phyloP scores from a whole-genome alignment of 2,113 vertebrate species.

The Clarias macrocephalus region DNA sequence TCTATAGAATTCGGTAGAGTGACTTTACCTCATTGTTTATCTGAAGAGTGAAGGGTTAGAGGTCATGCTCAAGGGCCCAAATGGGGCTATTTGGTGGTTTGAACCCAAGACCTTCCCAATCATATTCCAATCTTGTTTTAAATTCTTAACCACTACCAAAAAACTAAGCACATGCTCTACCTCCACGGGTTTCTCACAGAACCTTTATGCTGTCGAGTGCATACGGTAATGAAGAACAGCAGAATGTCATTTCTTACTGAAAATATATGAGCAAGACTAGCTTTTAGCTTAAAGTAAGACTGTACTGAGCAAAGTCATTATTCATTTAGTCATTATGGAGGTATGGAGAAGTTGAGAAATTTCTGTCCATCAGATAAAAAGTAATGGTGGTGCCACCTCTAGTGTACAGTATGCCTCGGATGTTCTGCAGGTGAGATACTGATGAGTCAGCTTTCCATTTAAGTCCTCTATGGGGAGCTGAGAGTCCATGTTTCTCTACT shows the following conservation, averaged over 20 bases:
- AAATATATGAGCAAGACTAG: not conserved
- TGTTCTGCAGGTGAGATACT: not conserved
- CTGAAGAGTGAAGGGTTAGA: not conserved
- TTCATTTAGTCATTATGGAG: too few relatives aligned
- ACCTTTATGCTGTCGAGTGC: not conserved
- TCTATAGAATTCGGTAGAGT: too few relatives aligned
- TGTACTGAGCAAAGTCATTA: not conserved
- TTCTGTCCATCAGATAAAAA: not conserved
- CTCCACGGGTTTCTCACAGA: not conserved
- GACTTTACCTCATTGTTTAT: too few relatives aligned
- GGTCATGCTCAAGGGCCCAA: not conserved
- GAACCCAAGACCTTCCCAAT: too few relatives aligned
- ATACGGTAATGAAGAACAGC: not conserved
- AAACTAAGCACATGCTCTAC: too few relatives aligned
- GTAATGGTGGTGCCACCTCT: not conserved
- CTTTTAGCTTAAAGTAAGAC: not conserved
- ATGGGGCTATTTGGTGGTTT: not conserved
- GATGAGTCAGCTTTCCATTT: constrained; percentile 1
- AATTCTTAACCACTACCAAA: too few relatives aligned
- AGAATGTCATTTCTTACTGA: not conserved
- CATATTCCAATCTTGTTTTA: too few relatives aligned
- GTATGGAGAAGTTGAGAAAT: not conserved
- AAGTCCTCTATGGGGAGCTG: not conserved
- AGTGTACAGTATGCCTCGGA: not conserved
- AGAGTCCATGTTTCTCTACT: not conserved